These are phyloP conservation scores for Microdon myrmicae DNA, from an alignment of 2,888 invertebrate species.

Conservation along the genomic window DNA sequence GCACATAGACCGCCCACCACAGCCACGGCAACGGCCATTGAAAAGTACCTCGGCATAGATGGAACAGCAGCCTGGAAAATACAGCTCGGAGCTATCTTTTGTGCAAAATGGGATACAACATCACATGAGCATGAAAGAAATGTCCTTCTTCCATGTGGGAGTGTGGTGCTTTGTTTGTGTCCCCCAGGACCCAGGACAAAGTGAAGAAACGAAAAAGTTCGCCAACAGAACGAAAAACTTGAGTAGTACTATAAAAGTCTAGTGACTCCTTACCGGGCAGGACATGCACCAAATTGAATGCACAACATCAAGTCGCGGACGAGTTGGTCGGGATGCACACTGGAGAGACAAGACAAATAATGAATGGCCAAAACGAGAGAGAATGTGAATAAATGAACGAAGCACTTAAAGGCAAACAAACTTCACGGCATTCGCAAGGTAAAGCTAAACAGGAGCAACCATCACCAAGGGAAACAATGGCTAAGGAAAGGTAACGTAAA, in stretches of 20 bases:
- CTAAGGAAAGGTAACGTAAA: no score
- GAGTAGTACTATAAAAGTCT: constrained; percentile 2
- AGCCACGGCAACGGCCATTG: constrained; percentile 26
- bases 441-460: constrained; percentile 4
- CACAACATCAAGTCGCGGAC: constrained; percentile 40
- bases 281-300: constrained; percentile 48
- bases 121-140: constrained; percentile 34
- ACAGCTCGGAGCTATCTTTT: constrained; percentile 35
- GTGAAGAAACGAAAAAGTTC: constrained; percentile 33
- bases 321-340: background rate
- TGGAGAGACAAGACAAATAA: constrained; percentile 41
- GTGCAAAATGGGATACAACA: constrained; percentile 34
- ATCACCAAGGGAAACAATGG: constrained; percentile 1
- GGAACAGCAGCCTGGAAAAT: constrained; percentile 13
- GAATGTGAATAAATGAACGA: constrained; percentile 48
- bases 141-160: constrained; percentile 20
- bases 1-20: constrained; percentile 45
- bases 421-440: constrained; percentile 23
- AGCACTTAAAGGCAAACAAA: constrained; percentile 48
- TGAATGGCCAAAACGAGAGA: constrained; percentile 39
- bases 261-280: constrained; percentile 5
- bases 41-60: constrained; percentile 28
- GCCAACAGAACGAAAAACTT: background rate
- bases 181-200: constrained; percentile 38
- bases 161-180: constrained; percentile 29